A percentile compares a stretch with the other conserved stretches of the same genome.
Evolutionary conservation across 2,888 invertebrate species (phyloP).

Genomic region (Campopleginae sp.): DNA sequence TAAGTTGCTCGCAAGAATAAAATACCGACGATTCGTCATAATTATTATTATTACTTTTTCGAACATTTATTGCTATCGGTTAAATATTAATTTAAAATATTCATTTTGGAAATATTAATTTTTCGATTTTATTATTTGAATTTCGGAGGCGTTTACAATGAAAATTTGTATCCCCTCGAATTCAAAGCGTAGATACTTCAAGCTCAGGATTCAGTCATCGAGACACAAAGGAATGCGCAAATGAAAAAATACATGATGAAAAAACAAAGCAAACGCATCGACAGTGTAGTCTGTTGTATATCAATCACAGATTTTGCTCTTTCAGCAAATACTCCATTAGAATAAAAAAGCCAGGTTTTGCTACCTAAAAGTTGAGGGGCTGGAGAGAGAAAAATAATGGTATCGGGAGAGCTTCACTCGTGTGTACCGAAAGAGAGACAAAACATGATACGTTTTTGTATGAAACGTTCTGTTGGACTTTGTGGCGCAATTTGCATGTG

Average conservation of each 20-base stretch:
- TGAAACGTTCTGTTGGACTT: constrained; percentile 56
- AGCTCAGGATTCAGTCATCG: neutral
- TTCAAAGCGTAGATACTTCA: neutral
- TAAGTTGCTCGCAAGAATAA: neutral
- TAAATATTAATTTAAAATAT: too few relatives aligned
- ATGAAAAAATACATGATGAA: neutral
- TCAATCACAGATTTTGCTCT: constrained; percentile 27
- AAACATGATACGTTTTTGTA: constrained; percentile 21
- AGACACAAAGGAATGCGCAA: neutral
- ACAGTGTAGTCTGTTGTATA: neutral
- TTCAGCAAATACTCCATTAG: constrained; percentile 26
- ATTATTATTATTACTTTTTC: too few relatives aligned
- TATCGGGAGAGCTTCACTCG: neutral
- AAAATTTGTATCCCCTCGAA: neutral
- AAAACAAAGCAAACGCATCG: constrained; percentile 4
- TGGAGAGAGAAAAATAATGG: neutral
- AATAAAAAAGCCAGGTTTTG: constrained; percentile 2
- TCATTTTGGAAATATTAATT: too few relatives aligned
- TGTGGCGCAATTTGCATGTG: constrained; percentile 64
- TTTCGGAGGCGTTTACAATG: neutral
- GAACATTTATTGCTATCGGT: too few relatives aligned
- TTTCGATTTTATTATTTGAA: neutral
- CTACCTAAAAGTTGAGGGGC: neutral
- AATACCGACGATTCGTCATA: too few relatives aligned
- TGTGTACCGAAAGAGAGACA: neutral